Percentiles rank a stretch among this genome's conserved stretches.
These are phyloP conservation scores for Malurus elegans DNA, from an alignment of 2,113 vertebrate species.

Conservation along the genomic window DNA sequence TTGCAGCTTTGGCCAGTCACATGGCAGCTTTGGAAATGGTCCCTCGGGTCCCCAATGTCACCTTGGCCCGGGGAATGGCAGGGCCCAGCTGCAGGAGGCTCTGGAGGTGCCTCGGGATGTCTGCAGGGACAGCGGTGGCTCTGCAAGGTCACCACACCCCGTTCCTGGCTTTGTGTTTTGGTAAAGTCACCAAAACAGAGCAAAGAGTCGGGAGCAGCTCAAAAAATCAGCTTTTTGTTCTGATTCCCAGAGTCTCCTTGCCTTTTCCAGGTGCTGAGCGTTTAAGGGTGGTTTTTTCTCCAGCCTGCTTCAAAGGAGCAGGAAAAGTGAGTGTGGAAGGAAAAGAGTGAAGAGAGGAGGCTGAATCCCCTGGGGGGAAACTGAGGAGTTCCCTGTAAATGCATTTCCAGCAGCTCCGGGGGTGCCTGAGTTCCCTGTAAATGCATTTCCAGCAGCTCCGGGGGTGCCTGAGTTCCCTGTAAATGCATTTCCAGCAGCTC, in stretches of 20 bases:
- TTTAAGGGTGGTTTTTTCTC: background rate
- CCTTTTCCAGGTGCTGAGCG: background rate
- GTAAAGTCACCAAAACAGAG: background rate
- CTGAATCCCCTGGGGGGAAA: no score
- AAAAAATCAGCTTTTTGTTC: background rate
- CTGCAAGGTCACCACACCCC: background rate
- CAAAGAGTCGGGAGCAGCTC: accelerated
- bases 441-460: no score
- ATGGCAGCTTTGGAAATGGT: background rate
- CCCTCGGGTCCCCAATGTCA: background rate
- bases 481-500: no score
- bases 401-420: no score
- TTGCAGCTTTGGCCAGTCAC: background rate
- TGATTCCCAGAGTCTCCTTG: background rate
- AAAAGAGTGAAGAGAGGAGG: background rate
- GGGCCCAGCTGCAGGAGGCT: background rate
- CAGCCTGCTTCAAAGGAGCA: background rate
- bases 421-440: no score
- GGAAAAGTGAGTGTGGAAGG: background rate
- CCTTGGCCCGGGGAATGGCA: background rate
- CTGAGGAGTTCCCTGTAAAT: no score
- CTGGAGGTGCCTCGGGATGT: background rate
- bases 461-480: no score
- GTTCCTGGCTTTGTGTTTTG: background rate
- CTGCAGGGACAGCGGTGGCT: background rate